phyloP scores from a whole-genome alignment of 1,140 invertebrate genomes.

The Holcopasites calliopsidis region DNA sequence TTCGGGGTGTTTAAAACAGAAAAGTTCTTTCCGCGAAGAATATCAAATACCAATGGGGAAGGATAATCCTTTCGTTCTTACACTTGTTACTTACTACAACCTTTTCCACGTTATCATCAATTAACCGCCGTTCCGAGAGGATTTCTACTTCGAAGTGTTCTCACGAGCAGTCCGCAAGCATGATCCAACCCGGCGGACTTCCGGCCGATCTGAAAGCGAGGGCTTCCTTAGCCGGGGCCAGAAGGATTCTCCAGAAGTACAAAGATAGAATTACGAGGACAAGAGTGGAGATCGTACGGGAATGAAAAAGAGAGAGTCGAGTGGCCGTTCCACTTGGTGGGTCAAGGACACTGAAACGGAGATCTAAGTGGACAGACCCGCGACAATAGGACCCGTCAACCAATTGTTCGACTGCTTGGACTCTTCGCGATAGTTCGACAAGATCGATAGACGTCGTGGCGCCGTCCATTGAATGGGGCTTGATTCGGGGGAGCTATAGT shows the following conservation, averaged over 20 bases:
- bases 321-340: constrained; percentile 53
- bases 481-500: constrained; percentile 33
- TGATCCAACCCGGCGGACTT: constrained; percentile 30
- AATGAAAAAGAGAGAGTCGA: constrained; percentile 19
- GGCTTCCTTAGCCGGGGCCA: constrained; percentile 12
- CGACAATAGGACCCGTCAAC: constrained; percentile 63
- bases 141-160: background rate
- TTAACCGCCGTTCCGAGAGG: constrained; percentile 17
- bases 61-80: background rate
- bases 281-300: background rate
- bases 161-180: constrained; percentile 23
- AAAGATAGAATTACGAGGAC: constrained; percentile 24
- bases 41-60: no score
- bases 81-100: background rate
- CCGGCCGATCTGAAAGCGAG: constrained; percentile 17
- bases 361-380: constrained; percentile 44
- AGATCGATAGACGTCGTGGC: constrained; percentile 53
- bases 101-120: constrained; percentile 2
- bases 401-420: constrained; percentile 61
- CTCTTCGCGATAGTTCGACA: constrained; percentile 33
- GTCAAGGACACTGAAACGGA: constrained; percentile 61
- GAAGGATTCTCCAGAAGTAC: constrained; percentile 44
- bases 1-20: no score
- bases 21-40: background rate
- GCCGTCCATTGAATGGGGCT: constrained; percentile 54